Evolutionary conservation across 2,797 vertebrate genomes (phyloP), one percentile per base, ranked within the genome.

Genomic region (Echiichthys vipera): DNA sequence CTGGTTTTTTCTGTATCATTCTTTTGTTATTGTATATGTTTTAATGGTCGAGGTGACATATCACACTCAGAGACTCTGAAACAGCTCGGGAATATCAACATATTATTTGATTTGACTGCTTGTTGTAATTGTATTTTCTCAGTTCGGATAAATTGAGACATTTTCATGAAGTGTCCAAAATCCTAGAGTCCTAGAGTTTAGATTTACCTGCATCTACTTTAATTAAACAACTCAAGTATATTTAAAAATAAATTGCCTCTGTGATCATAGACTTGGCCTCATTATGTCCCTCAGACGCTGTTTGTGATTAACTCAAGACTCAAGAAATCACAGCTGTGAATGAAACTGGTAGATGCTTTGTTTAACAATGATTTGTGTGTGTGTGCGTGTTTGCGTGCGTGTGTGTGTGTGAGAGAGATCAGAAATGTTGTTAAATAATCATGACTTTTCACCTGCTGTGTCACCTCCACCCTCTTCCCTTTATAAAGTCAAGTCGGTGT

Each of bases 361-460:
- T n/a, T n/a, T n/a, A n/a, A n/a, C n/a, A n/a, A n/a, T n/a, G n/a
- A 17, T 25, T 20, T 24, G 12, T 15, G 22, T 42, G 37, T 27
- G 37, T 57, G 34, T 56, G 24, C 27, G 55, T 56, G 42, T 34
- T n/a, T 24, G 42, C 36, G 30, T 36, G 20, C 40, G 53, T 22
- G 43, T 64, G 53, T 57, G 54, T 13, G 36, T 50, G 57, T 37
- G 55, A 32, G 57, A 30, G 20, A 1, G 11, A 32, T 7, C 10
- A 24, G 18, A 24, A 42, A 14, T 27, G 4, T 4, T 54, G 36
- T 25, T 51, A 8, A 51, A 34, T 37, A 37, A 53, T 63, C 29
- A n/a, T 65, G 57, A 61, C 68, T 59, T 59, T 49, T 77, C 32
- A 76, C 61, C 47, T 53, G 53, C 63, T 42, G 7, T 5, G 0